Evolutionary conservation across 2,888 invertebrate genomes (phyloP).

Genomic region (Autographa pulchrina): DNA sequence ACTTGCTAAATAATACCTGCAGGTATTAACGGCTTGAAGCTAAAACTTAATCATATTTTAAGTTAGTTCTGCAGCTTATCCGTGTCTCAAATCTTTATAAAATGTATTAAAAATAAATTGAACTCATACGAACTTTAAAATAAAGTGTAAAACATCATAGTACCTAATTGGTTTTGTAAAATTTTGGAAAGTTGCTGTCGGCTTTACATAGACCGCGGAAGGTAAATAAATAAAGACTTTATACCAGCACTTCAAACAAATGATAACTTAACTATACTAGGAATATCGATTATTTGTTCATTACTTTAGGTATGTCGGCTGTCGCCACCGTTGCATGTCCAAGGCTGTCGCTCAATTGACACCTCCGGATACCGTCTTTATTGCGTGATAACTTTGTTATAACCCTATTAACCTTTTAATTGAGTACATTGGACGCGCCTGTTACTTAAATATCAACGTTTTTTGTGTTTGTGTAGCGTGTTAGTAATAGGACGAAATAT

Average conservation of each 20-base stretch:
- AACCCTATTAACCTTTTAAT: conserved; percentile 56
- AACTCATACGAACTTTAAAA: too few relatives aligned
- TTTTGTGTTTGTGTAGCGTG: conserved; percentile 14
- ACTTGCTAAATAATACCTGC: too few relatives aligned
- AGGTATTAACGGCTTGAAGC: too few relatives aligned
- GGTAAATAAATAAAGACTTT: neutral
- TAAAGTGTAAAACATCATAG: too few relatives aligned
- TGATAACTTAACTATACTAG: conserved; percentile 11
- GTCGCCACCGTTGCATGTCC: conserved; percentile 40
- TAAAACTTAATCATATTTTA: too few relatives aligned
- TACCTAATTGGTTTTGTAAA: neutral
- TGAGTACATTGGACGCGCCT: conserved; percentile 49
- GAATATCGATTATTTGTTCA: conserved; percentile 35
- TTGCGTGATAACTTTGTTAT: conserved; percentile 33
- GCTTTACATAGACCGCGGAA: neutral
- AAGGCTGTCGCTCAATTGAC: conserved; percentile 45
- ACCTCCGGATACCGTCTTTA: conserved; percentile 42
- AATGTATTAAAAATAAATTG: too few relatives aligned
- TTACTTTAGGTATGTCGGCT: conserved; percentile 39
- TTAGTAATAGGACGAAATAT: neutral
- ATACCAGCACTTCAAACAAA: neutral
- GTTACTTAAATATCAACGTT: conserved; percentile 20
- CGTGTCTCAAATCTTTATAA: too few relatives aligned
- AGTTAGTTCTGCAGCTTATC: too few relatives aligned
- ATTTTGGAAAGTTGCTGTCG: neutral